phyloP scores from a whole-genome alignment of 2,113 vertebrate species.

The Porphyrio hochstetteri region DNA sequence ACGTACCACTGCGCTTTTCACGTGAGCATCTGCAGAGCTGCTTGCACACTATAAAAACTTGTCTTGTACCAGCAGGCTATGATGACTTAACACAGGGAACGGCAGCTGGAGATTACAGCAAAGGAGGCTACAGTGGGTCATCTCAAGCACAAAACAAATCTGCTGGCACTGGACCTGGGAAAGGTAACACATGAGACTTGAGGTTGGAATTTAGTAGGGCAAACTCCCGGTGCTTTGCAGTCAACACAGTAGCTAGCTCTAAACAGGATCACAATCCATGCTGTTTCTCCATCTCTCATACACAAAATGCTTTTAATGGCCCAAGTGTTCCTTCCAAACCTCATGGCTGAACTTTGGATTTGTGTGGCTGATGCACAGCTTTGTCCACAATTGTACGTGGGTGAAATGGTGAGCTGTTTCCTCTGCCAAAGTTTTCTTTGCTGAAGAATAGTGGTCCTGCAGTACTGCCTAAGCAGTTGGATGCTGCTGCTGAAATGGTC shows the following conservation, averaged over 20 bases:
- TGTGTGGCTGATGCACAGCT: background rate
- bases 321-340: background rate
- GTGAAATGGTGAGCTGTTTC: background rate
- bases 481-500: background rate
- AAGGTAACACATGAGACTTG: slow-evolving; percentile 83
- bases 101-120: slow-evolving; percentile 90
- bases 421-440: background rate
- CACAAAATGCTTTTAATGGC: background rate
- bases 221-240: background rate
- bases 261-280: background rate
- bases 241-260: background rate
- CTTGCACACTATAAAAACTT: background rate
- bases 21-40: accelerated
- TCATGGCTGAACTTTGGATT: background rate
- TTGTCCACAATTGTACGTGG: background rate
- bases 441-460: background rate
- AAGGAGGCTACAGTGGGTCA: slow-evolving; percentile 91
- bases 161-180: slow-evolving; percentile 88
- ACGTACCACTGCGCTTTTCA: accelerated
- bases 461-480: background rate
- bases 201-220: background rate
- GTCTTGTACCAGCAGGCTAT: slow-evolving; percentile 80
- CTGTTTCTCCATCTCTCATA: slow-evolving; percentile 10
- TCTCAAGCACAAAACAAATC: slow-evolving; percentile 93
- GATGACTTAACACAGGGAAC: slow-evolving; percentile 94